Percentiles rank a stretch among this genome's conserved stretches.
phyloP scores from a whole-genome alignment of 2,888 invertebrate species.

The Mythimna vitellina region DNA sequence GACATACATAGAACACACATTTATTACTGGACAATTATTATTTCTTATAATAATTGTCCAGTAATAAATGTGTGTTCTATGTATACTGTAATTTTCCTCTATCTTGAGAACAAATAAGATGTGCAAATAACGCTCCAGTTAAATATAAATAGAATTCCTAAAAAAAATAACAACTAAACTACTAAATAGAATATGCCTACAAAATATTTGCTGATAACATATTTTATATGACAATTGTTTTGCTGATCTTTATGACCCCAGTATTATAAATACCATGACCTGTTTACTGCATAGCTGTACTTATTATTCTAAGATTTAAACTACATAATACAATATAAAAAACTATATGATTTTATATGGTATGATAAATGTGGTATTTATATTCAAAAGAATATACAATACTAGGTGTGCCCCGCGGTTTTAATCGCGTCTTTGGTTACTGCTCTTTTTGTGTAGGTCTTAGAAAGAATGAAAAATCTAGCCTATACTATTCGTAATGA shows the following conservation, averaged over 20 bases:
- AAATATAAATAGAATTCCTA: not conserved
- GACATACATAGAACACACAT: no score
- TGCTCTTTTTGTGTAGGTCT: no score
- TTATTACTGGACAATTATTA: no score
- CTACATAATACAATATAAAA: not conserved
- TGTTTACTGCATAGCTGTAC: not conserved
- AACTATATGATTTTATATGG: not conserved
- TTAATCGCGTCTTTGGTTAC: no score
- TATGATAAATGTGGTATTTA: no score
- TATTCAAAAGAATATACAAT: not conserved
- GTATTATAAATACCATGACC: conserved; percentile 3
- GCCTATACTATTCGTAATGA: no score
- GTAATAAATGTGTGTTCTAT: not conserved
- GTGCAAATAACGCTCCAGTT: not conserved
- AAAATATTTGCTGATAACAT: conserved; percentile 4
- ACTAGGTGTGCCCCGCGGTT: no score
- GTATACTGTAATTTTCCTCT: not conserved
- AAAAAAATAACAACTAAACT: not conserved
- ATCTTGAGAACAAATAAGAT: not conserved
- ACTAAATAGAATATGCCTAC: not conserved
- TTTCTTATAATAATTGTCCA: not conserved
- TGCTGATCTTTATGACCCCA: not conserved
- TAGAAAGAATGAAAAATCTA: no score
- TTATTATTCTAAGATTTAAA: not conserved
- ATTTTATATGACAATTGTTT: not conserved